Base-by-base conservation (phyloP, 2,797 vertebrate species). In the Alca torda region DNA sequence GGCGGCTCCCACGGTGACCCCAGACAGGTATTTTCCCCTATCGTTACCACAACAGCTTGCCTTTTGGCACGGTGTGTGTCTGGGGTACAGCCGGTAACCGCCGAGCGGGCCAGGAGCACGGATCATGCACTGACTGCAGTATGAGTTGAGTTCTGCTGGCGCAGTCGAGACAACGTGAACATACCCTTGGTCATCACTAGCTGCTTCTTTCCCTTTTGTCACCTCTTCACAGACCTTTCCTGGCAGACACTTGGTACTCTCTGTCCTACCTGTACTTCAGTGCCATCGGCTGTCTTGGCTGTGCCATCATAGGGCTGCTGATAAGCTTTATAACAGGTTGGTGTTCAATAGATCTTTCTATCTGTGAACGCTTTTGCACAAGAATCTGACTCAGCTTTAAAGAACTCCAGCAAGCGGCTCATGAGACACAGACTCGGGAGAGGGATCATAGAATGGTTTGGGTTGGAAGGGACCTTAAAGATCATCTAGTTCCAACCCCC, bases 211-310 rank as follows among this genome's bases (percentile, higher is more conserved):
- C 39, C 35, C 91, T 93, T 93, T 72, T 87, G 41, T 89, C 69
- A 50, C 79, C 39, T 61, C 43, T 79, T 73, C 56, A 59, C 97
- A 98, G 99, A 93, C 97, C 98, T 31, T 68, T 88, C 13, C 92
- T 98, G 84, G 98, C 98, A 87, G 98, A 99, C 7, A 97, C 94
- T 74, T 99, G 98, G 98, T 99, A 99, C 90, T 98, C 97, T 2
- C 85, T 99, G 70, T 99, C 98, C 87, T 99, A 99, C 97, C 98
- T 98, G 77, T 98, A 99, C 97, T 98, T 98, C 88, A 98, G 98
- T 70, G 94, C 98, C 21, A 97, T 98, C 6, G 98, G 99, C 91
- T 99, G 98, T 77, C 73, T 98, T 23, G 97, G 94, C 23, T 97
- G 98, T 35, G 61, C 98, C 45, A 76, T 94, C 65, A 51, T 79